Base-by-base conservation (phyloP, 2,888 invertebrate genomes). In the Neoaliturus tenellus region DNA sequence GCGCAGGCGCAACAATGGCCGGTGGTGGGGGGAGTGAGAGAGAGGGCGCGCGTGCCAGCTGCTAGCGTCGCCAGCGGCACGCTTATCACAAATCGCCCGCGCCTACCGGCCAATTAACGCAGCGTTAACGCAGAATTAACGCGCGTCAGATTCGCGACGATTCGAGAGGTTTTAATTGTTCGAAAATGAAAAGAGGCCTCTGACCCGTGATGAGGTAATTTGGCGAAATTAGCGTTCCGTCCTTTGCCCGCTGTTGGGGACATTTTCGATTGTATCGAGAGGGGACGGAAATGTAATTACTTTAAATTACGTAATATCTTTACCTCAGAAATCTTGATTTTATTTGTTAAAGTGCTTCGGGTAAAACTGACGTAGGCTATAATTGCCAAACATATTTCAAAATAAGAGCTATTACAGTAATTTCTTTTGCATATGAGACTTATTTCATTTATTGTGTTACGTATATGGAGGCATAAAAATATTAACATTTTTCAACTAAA, bases 21-120 rank as follows among this genome's bases (percentile, higher is more conserved):
- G 55, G 8, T 10, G 41, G 5, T 1, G 71, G 23, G 35, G 35
- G 31, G 3, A 10, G 33, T 4, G 67, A 17, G 25, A 33, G 35
- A 8, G 20, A 39, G 67, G 35, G 39, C 28, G 41, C 71, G 71
- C 62, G 62, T 71, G 71, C 71, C 71, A 25, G 20, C 71, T 35
- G 39, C 39, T 5, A 20, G 31, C 62, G 4, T 55, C n/a, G 55
- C 55, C 17, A n/a, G 31, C 25, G 3, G 62, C 10, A 12, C 62
- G n/a, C n/a, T n/a, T n/a, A n/a, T n/a, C n/a, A n/a, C n/a, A n/a
- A n/a, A n/a, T n/a, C n/a, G n/a, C n/a, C 31, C 55, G 14, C 55
- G 23, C 2, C 5, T 5, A 55, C 2, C 23, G 8, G 6, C 23
- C 44, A 62, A 62, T 62, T 62, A 62, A 58, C 5, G 23, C 58